Conservation (phyloP, 2,113 vertebrate species). For the Hypocryptadius cinnamomeus region DNA sequence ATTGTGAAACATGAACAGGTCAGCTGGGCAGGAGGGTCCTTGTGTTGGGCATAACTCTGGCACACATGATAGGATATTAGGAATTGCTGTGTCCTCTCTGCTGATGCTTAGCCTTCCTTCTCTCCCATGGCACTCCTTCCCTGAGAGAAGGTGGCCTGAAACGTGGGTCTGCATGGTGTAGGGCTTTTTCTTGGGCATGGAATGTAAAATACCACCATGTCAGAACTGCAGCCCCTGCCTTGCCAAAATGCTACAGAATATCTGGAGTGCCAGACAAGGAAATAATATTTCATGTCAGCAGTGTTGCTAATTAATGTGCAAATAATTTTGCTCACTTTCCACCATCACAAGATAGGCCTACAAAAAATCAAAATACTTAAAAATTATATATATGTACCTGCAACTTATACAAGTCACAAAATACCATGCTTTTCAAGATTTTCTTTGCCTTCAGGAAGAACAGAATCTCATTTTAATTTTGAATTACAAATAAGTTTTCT, state of each 20-base stretch:
- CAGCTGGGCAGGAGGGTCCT: neutral
- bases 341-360: neutral
- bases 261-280: neutral
- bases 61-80: accelerated
- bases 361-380: neutral
- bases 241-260: neutral
- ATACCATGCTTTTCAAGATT: neutral
- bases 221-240: neutral
- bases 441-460: neutral
- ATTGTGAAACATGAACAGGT: neutral
- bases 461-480: conserved; percentile 13
- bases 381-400: neutral
- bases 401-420: neutral
- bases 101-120: neutral
- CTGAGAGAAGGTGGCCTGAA: neutral
- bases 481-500: conserved; percentile 4
- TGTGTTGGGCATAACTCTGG: neutral
- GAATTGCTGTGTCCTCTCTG: neutral
- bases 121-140: neutral
- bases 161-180: neutral
- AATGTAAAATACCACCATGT: neutral
- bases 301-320: neutral
- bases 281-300: neutral
- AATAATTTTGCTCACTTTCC: neutral
- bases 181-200: neutral